Evolutionary conservation across 1,140 invertebrate species (phyloP), one percentile per base, ranked within the genome.

Genomic region (Plodia interpunctella): DNA sequence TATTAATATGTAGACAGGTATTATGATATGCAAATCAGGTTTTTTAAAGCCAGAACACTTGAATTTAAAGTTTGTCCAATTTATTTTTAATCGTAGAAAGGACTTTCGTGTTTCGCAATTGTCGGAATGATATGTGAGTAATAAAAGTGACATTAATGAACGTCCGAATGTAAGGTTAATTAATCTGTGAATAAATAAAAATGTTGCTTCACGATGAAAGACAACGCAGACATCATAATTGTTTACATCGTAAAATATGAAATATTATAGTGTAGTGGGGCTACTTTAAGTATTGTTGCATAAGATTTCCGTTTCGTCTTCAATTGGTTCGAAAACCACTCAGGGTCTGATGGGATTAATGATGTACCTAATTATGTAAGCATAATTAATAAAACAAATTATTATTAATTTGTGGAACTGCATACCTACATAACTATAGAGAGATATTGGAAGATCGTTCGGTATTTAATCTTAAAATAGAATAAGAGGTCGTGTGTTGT

Each of bases 71-170:
- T 60, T 62, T 49, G 49, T 58, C 52, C 62, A 55, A 56, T 59
- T 63, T 63, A 66, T 66, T 58, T 65, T 65, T 62, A 18, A 52
- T 53, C 20, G 57, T 59, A 38, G 38, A 17, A 55, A 59, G 54
- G 44, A 50, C 49, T 54, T 44, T 53, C 59, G 49, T 62, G 59
- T 76, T 63, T 63, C 62, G 53, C 59, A 68, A 72, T 72, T 67
- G 61, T 68, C 52, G 51, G 65, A 77, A 76, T 78, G 72, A 81
- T 76, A 76, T 68, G 70, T 67, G 63, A 59, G 78, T 68, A 76
- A 81, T 83, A 81, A 83, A 83, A 71, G 32, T 76, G 78, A 81
- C 78, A 56, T 71, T 81, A 78, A 81, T 78, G 74, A 68, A 57
- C 65, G 38, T 60, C 61, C 69, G 65, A 71, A 65, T 63, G 70